These are phyloP conservation scores for Alosa sapidissima DNA, from an alignment of 2,797 vertebrate genomes.

Conservation along the genomic window DNA sequence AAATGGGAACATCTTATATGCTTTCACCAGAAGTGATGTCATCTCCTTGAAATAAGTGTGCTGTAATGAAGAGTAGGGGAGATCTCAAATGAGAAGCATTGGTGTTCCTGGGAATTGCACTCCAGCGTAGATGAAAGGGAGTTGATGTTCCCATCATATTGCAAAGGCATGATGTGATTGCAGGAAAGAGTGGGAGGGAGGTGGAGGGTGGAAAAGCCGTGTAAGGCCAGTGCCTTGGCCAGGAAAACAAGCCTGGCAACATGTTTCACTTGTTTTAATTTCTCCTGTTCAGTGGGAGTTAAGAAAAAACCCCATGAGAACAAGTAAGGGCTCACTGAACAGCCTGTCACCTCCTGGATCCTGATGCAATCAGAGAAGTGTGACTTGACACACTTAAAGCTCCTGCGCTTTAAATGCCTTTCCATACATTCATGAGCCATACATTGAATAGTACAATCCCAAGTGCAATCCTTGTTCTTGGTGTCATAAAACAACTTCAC, in stretches of 20 bases:
- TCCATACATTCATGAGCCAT: neutral
- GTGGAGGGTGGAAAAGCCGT: neutral
- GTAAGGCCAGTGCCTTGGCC: neutral
- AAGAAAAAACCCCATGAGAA: neutral
- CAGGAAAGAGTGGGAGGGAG: neutral
- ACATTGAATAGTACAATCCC: neutral
- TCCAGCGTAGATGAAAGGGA: conserved; percentile 37
- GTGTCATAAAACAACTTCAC: neutral
- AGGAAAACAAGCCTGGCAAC: neutral
- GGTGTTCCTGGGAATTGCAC: conserved; percentile 18
- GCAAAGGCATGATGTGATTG: conserved; percentile 7
- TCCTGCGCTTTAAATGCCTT: neutral
- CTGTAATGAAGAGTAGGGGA: conserved; percentile 41
- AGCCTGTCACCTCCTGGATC: neutral
- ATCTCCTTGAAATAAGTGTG: conserved; percentile 48
- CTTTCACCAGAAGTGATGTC: conserved; percentile 53
- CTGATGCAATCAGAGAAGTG: neutral
- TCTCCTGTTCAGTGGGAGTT: neutral
- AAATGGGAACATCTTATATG: conserved; percentile 52
- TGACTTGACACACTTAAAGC: neutral
- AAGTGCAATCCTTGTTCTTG: neutral
- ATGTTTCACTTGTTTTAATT: neutral
- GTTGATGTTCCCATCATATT: conserved; percentile 33
- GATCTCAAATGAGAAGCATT: conserved; percentile 37
- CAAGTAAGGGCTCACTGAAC: neutral